Conservation (phyloP, 2,113 vertebrate genomes). For the Chionomys nivalis region DNA sequence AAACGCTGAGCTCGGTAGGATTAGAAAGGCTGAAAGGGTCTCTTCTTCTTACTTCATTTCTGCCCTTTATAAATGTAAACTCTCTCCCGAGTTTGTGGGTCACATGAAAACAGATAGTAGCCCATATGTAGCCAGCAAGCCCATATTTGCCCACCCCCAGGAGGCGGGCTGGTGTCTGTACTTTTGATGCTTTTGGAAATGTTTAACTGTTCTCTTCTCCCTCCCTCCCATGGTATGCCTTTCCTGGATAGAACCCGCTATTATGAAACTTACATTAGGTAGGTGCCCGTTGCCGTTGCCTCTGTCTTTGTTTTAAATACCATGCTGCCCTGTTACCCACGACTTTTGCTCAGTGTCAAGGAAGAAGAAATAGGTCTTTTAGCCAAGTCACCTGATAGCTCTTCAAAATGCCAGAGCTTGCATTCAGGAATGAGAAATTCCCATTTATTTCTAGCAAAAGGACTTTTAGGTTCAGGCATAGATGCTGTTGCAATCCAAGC, state of each 20-base stretch:
- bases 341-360: slow-evolving; percentile 7
- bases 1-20: not conserved
- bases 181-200: slow-evolving; percentile 66
- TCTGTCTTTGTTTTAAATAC: not conserved
- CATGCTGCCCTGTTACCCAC: not conserved
- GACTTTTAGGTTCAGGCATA: not conserved
- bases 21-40: not conserved
- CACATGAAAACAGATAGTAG: not conserved
- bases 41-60: not conserved
- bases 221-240: slow-evolving; percentile 85
- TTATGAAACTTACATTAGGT: slow-evolving; percentile 99
- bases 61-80: not conserved
- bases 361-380: not conserved
- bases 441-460: not conserved
- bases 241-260: slow-evolving; percentile 97
- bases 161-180: slow-evolving; percentile 59
- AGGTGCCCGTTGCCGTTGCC: slow-evolving; percentile 84
- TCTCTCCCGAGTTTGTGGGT: not conserved
- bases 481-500: not conserved
- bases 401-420: not conserved
- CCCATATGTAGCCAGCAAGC: accelerated
- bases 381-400: not conserved
- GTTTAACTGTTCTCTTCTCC: slow-evolving; percentile 84
- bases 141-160: not conserved
- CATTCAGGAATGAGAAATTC: too few species aligned